A percentile compares a stretch with the other conserved stretches of the same genome.
Conservation (phyloP, 2,888 invertebrate species). For the Parapristionchus giblindavisi region DNA sequence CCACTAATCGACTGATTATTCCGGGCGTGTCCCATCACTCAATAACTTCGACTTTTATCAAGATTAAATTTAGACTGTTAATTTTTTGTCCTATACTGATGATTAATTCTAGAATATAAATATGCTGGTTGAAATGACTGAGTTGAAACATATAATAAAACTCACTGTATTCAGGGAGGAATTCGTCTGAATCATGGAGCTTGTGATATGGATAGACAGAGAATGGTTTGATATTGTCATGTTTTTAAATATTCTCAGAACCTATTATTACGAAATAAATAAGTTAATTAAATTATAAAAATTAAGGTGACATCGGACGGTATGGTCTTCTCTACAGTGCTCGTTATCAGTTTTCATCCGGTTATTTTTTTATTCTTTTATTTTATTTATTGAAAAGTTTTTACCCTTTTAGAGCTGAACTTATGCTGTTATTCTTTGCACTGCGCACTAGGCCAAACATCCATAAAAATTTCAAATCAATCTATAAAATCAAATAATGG, state of each 20-base stretch:
- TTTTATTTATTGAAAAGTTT: too few relatives aligned
- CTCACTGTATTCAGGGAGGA: too few relatives aligned
- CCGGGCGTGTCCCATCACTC: too few relatives aligned
- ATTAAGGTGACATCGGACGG: slow-evolving; percentile 65
- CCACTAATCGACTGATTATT: too few relatives aligned
- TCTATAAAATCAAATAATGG: too few relatives aligned
- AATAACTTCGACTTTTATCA: too few relatives aligned
- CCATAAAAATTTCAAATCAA: too few relatives aligned
- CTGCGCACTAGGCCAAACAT: neutral
- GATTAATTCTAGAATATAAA: too few relatives aligned
- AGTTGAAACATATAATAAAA: neutral
- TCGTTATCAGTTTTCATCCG: slow-evolving; percentile 69
- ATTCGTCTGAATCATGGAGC: slow-evolving; percentile 68
- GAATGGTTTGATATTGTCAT: slow-evolving; percentile 59
- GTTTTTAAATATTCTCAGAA: neutral
- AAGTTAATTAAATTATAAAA: neutral
- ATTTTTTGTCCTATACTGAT: too few relatives aligned
- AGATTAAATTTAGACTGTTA: too few relatives aligned
- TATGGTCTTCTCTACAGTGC: slow-evolving; percentile 69
- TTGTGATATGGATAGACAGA: slow-evolving; percentile 69
- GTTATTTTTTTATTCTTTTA: slow-evolving; percentile 42
- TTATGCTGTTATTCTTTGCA: neutral
- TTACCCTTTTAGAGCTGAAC: neutral
- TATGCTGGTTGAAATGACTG: too few relatives aligned
- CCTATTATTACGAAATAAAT: too few relatives aligned